These are phyloP conservation scores for Lepetodrilus schrolli DNA, from an alignment of 2,888 invertebrate species.

Conservation along the genomic window DNA sequence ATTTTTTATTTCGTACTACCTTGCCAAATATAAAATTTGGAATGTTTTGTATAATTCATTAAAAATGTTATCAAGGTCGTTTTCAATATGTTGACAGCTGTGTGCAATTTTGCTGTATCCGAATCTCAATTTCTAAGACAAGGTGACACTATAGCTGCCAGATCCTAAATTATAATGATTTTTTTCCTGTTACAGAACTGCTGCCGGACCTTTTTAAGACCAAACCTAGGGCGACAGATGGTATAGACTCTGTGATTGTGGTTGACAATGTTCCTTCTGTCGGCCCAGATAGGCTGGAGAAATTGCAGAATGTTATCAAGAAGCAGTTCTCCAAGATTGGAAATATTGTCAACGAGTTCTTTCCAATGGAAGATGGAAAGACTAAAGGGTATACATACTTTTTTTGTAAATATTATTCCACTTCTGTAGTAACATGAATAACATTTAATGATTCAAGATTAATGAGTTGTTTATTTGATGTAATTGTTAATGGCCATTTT, in stretches of 20 bases:
- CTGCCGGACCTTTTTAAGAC: conserved; percentile 91
- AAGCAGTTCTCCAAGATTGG: conserved; percentile 93
- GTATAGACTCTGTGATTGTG: conserved; percentile 95
- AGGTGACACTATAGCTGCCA: neutral
- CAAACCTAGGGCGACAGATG: conserved; percentile 95
- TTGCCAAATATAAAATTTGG: no score
- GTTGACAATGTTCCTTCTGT: conserved; percentile 97
- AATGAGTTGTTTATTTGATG: no score
- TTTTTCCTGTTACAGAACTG: conserved; percentile 82
- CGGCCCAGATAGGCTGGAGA: conserved; percentile 90
- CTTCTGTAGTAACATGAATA: no score
- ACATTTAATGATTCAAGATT: no score
- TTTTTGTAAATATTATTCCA: neutral
- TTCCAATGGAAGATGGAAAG: conserved; percentile 88
- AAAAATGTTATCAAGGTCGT: no score
- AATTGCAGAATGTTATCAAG: conserved; percentile 91
- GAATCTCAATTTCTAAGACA: neutral
- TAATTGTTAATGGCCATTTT: no score
- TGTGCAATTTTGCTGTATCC: no score
- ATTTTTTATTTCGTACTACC: no score
- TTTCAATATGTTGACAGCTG: no score
- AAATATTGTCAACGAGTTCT: conserved; percentile 89
- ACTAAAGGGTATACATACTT: conserved; percentile 84
- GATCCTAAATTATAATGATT: neutral
- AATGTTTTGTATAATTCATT: no score